Conservation (phyloP, 2,113 vertebrate genomes). For the Apeltes quadracus region DNA sequence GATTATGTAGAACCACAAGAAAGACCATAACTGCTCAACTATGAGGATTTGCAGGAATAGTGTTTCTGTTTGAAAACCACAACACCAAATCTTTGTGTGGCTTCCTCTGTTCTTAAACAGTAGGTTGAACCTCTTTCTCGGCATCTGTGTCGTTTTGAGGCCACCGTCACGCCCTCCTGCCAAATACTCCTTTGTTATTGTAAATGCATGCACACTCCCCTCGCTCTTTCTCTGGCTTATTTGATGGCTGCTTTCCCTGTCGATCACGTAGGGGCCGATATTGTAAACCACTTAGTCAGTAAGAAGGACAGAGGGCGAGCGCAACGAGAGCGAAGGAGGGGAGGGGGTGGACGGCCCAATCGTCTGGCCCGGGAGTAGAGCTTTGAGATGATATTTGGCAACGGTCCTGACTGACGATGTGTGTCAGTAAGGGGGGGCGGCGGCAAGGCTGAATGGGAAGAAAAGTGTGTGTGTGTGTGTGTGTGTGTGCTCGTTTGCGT, state of each 20-base stretch:
- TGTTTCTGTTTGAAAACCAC: slow-evolving; percentile 28
- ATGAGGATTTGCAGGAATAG: background rate
- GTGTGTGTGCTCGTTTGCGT: slow-evolving; percentile 17
- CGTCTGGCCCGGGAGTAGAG: slow-evolving; percentile 43
- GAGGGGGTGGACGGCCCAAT: slow-evolving; percentile 33
- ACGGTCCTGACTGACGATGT: slow-evolving; percentile 49
- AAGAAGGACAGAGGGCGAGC: slow-evolving; percentile 41
- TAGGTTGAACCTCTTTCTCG: slow-evolving; percentile 52
- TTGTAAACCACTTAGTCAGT: slow-evolving; percentile 59
- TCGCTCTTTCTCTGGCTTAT: slow-evolving; percentile 33
- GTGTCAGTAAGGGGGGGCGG: slow-evolving; percentile 48
- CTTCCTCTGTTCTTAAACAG: slow-evolving; percentile 43
- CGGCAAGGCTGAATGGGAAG: slow-evolving; percentile 41
- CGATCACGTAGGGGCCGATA: slow-evolving; percentile 32
- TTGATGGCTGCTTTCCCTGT: slow-evolving; percentile 33
- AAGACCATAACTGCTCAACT: slow-evolving; percentile 4
- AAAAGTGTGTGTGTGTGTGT: slow-evolving; percentile 19
- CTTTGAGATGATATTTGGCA: slow-evolving; percentile 60
- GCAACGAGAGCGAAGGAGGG: slow-evolving; percentile 21
- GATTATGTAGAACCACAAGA: slow-evolving; percentile 21
- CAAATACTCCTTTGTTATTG: slow-evolving; percentile 40
- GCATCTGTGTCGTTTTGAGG: slow-evolving; percentile 28
- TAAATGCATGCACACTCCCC: slow-evolving; percentile 20
- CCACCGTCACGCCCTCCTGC: slow-evolving; percentile 20
- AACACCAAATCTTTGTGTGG: slow-evolving; percentile 22